These are phyloP conservation scores for Pluvianellus socialis DNA, from an alignment of 2,113 vertebrate genomes.

Conservation along the genomic window DNA sequence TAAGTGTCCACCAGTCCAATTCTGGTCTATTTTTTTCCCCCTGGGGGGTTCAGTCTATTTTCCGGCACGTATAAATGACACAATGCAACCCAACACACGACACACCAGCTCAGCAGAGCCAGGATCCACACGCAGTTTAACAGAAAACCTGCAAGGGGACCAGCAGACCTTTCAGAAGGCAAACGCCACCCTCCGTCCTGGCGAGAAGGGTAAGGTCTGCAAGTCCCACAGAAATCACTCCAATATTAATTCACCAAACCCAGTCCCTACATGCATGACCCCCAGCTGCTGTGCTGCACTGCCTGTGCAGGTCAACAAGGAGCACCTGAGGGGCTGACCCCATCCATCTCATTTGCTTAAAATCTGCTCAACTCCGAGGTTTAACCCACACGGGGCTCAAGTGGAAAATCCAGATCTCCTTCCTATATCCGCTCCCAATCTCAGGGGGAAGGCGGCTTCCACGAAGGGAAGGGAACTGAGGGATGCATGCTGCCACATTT, in stretches of 20 bases:
- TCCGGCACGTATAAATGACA: background rate
- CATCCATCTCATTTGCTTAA: background rate
- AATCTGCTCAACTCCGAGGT: background rate
- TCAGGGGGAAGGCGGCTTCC: background rate
- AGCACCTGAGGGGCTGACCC: background rate
- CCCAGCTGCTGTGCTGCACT: background rate
- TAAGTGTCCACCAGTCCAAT: background rate
- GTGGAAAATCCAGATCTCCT: background rate
- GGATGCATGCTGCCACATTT: background rate
- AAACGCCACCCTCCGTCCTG: too few relatives aligned
- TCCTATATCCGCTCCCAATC: background rate
- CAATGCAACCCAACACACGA: background rate
- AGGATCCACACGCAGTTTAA: accelerated
- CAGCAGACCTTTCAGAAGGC: background rate
- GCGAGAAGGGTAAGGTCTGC: too few relatives aligned
- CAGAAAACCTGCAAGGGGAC: background rate
- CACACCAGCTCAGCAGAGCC: background rate
- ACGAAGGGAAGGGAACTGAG: accelerated
- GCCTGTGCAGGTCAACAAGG: accelerated
- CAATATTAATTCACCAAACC: background rate
- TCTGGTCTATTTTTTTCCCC: background rate
- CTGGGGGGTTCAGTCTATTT: background rate
- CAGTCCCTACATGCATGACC: background rate
- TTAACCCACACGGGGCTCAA: background rate
- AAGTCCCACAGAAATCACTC: background rate